Conservation (phyloP, 2,888 invertebrate genomes). For the Peribatodes rhomboidaria region DNA sequence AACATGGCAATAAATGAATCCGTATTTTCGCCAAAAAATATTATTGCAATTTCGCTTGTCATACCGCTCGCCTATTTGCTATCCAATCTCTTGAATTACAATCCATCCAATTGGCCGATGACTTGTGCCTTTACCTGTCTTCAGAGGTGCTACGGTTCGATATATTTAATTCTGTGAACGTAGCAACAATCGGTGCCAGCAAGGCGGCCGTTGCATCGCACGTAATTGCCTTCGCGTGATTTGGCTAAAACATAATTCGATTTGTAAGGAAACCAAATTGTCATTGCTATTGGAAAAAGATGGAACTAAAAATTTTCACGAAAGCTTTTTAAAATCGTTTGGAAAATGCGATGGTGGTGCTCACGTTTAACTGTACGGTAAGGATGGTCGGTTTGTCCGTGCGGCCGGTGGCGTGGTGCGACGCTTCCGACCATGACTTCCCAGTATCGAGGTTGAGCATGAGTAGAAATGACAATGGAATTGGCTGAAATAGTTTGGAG, state of each 20-base stretch:
- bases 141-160: neutral
- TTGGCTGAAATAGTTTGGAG: slow-evolving; percentile 13
- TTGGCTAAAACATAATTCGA: slow-evolving; percentile 65
- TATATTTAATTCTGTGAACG: slow-evolving; percentile 23
- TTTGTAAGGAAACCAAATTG: slow-evolving; percentile 51
- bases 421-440: neutral
- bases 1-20: neutral
- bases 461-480: slow-evolving; percentile 28
- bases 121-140: slow-evolving; percentile 9
- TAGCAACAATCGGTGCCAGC: slow-evolving; percentile 39
- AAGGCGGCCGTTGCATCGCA: slow-evolving; percentile 48
- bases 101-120: slow-evolving; percentile 15
- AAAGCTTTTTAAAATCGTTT: neutral
- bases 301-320: neutral
- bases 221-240: slow-evolving; percentile 60
- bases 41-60: slow-evolving; percentile 5
- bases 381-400: neutral
- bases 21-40: neutral
- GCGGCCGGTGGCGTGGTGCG: slow-evolving; percentile 2
- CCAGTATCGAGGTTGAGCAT: slow-evolving; percentile 8
- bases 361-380: neutral
- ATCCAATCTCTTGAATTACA: slow-evolving; percentile 3
- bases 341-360: neutral
- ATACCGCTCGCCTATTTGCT: slow-evolving; percentile 4
- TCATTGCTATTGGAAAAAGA: slow-evolving; percentile 6